Base-by-base conservation (phyloP, 2,888 invertebrate species). In the Mythimna lalbum region DNA sequence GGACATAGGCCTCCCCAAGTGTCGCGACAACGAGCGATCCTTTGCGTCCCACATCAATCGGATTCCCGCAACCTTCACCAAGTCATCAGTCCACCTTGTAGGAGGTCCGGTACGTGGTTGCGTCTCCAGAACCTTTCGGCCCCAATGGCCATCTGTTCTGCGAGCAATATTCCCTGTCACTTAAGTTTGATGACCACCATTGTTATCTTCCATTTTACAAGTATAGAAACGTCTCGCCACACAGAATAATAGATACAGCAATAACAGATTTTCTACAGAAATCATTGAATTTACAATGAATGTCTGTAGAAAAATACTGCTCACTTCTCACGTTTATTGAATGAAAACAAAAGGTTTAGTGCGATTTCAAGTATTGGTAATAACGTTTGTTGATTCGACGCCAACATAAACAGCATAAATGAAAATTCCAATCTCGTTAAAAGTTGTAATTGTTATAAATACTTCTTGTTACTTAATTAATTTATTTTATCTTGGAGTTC, bases 241-340 rank as follows among this genome's bases (percentile, higher is more conserved):
- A 60, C 17, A 47, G 10, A 70, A 78, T 86, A 82, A 76, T 69
- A 53, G 27, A 81, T 78, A 63, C 64, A 73, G 70, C 55, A 77
- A 80, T 81, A 74, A 82, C 70, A 76, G 27, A 66, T n/a, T n/a
- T n/a, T n/a, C n/a, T n/a, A n/a, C 63, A 68, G 4, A 82, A 75
- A 75, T 69, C 52, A 78, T 78, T 78, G 68, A 81, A 77, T 79
- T 66, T 57, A 62, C 60, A 77, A 72, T 76, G 31, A 69, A 66
- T 73, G 53, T 73, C 66, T 69, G 62, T 50, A 74, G 73, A 76
- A 80, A 78, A 81, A 80, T 84, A 76, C 63, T 64, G 57, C 55
- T 69, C 69, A 74, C 23, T 78, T 77, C 64, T 65, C 47, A 61
- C 56, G 23, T 62, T 43, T 57, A 69, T 65, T 75, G 39, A 69